These are phyloP conservation scores for Enteromius anoplus DNA, from an alignment of 2,797 vertebrate species.

Conservation along the genomic window DNA sequence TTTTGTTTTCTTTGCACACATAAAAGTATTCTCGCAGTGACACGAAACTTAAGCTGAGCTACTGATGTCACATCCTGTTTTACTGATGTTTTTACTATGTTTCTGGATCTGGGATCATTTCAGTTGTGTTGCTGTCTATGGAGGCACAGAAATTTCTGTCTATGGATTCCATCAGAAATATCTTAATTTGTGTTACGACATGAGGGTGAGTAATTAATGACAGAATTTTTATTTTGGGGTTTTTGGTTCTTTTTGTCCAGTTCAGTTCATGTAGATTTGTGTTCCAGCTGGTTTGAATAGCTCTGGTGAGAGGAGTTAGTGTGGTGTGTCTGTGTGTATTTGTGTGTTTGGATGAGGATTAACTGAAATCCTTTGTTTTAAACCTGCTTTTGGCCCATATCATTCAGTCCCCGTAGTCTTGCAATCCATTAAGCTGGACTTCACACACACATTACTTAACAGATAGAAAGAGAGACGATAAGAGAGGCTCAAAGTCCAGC, in stretches of 20 bases:
- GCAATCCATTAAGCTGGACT: conserved; percentile 53
- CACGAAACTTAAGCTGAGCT: no score
- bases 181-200: no score
- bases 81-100: no score
- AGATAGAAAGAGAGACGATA: neutral
- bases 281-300: neutral
- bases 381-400: conserved; percentile 72
- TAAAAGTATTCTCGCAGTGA: no score
- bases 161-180: no score
- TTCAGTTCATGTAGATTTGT: neutral
- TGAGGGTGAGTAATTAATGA: no score
- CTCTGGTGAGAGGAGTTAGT: conserved; percentile 1
- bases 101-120: no score
- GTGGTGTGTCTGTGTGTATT: conserved; percentile 27
- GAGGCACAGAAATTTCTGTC: no score
- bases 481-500: neutral
- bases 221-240: no score
- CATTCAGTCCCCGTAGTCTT: conserved; percentile 71
- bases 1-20: no score
- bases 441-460: neutral
- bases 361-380: conserved; percentile 66
- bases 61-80: no score
- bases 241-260: neutral
- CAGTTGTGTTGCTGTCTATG: no score
- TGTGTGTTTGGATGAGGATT: conserved; percentile 41